A percentile compares a stretch with the other conserved stretches of the same genome.
phyloP scores from a whole-genome alignment of 2,113 vertebrate species.

The Struthio camelus region DNA sequence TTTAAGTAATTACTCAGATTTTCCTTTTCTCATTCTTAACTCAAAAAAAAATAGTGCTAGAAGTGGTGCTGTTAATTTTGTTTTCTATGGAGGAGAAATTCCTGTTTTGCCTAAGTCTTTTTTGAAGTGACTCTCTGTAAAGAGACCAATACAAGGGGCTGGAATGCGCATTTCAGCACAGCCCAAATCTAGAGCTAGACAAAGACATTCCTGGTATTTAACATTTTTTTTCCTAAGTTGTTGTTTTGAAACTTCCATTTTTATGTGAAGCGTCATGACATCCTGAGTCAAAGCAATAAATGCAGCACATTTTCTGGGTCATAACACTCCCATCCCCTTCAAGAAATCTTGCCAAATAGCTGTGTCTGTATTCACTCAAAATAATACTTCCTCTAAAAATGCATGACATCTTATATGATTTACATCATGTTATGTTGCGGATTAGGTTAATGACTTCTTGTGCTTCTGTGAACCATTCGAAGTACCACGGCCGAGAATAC shows the following conservation, averaged over 20 bases:
- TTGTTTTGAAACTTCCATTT: constrained; percentile 58
- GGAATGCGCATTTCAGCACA: constrained; percentile 18
- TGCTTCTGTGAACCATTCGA: constrained; percentile 64
- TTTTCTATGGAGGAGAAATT: background rate
- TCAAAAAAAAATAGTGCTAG: background rate
- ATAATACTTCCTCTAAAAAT: constrained; percentile 65
- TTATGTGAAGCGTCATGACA: constrained; percentile 55
- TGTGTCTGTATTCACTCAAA: constrained; percentile 66
- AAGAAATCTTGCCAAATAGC: constrained; percentile 68
- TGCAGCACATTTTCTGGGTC: constrained; percentile 66
- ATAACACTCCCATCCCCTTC: constrained; percentile 66
- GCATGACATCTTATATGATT: constrained; percentile 68
- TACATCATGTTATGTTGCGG: constrained; percentile 64
- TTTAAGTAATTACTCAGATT: background rate
- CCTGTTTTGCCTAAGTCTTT: background rate
- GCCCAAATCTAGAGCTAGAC: constrained; percentile 22
- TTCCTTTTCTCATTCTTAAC: background rate
- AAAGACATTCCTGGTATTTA: constrained; percentile 52
- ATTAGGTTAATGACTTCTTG: constrained; percentile 71
- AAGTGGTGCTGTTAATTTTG: background rate
- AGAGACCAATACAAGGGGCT: background rate
- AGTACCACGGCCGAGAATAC: background rate
- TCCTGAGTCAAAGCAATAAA: constrained; percentile 66
- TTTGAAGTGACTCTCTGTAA: constrained; percentile 13
- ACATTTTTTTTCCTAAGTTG: background rate